phyloP scores from a whole-genome alignment of 1,140 invertebrate genomes.

The Hypsibius dujardini region DNA sequence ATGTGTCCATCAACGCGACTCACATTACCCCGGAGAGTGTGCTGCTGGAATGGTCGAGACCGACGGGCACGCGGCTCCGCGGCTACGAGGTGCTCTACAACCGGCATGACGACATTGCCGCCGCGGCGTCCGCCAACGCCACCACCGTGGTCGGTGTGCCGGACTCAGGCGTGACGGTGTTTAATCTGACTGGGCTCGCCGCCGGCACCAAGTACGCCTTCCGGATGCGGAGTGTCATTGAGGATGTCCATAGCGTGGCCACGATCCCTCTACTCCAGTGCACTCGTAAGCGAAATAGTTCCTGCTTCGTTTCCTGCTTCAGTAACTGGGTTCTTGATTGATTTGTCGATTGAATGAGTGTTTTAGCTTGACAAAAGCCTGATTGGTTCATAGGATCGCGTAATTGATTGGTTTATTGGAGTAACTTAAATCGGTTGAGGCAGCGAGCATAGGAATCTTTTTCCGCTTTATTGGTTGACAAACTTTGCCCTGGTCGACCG shows the following conservation, averaged over 20 bases:
- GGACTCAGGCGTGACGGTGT: neutral
- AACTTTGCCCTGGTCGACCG: neutral
- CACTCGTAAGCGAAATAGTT: constrained; percentile 12
- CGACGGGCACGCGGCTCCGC: neutral
- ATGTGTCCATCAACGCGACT: neutral
- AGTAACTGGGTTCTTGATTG: neutral
- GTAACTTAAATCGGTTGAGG: neutral
- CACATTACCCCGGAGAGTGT: neutral
- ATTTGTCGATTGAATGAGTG: neutral
- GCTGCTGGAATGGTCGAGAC: neutral
- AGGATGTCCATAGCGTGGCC: neutral
- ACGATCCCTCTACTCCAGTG: neutral
- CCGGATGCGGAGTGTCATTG: constrained; percentile 3
- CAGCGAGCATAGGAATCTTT: no score
- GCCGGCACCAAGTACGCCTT: neutral
- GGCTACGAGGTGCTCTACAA: constrained; percentile 7
- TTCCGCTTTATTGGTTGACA: neutral
- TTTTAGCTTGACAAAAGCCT: neutral
- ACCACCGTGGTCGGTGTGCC: neutral
- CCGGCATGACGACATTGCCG: neutral
- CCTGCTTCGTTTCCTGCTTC: neutral
- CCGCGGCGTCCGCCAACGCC: neutral
- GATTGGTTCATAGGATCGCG: neutral
- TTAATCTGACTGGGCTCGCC: neutral
- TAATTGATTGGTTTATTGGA: neutral